These are phyloP conservation scores for Nycticebus coucang DNA, from an alignment of 2,113 vertebrate species.

Conservation along the genomic window DNA sequence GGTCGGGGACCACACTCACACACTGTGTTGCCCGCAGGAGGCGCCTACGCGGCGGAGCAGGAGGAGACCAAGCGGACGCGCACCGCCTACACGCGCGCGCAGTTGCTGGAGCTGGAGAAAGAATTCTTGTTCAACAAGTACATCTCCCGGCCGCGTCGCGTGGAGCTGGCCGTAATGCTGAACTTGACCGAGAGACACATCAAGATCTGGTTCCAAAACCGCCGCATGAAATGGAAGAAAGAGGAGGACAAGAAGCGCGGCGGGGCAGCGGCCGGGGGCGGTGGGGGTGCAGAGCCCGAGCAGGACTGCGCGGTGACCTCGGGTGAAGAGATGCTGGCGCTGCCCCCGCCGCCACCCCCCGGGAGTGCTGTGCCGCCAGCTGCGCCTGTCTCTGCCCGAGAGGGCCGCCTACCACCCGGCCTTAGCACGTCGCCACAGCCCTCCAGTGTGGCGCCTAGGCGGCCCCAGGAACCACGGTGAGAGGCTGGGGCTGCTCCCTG, in stretches of 20 bases:
- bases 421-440: constrained; percentile 84
- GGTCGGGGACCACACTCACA: background rate
- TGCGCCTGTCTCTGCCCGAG: constrained; percentile 61
- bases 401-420: constrained; percentile 80
- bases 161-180: constrained; percentile 96
- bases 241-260: constrained; percentile 94
- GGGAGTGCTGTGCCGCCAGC: constrained; percentile 27
- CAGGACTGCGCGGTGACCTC: constrained; percentile 95
- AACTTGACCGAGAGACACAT: constrained; percentile 98
- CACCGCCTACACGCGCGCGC: constrained; percentile 96
- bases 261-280: background rate
- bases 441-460: constrained; percentile 67
- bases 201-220: constrained; percentile 98
- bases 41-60: constrained; percentile 89
- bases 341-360: background rate
- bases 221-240: constrained; percentile 98
- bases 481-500: background rate
- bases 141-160: constrained; percentile 95
- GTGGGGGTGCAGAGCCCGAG: constrained; percentile 87
- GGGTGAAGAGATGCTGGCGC: constrained; percentile 87
- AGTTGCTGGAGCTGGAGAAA: constrained; percentile 97
- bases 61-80: constrained; percentile 97
- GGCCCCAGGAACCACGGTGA: constrained; percentile 84
- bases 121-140: constrained; percentile 99
- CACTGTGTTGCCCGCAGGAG: constrained; percentile 78